Evolutionary conservation across 2,797 vertebrate genomes (phyloP).

Genomic region (Platalea minor): DNA sequence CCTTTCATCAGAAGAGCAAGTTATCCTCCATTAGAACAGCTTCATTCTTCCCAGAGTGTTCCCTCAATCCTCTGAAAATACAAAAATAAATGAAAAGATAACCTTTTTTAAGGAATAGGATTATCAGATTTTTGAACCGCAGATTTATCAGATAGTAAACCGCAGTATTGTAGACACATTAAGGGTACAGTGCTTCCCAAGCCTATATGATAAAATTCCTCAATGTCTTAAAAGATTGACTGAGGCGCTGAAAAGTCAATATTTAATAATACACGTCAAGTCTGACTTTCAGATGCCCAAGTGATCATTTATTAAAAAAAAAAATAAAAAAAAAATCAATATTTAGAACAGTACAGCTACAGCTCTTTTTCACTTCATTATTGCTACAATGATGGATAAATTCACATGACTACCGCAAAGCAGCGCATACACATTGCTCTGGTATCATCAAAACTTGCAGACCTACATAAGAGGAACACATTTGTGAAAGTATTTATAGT

Average conservation of each 20-base stretch:
- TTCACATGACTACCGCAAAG: not conserved
- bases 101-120: not conserved
- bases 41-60: not conserved
- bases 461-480: not conserved
- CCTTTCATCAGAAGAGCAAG: not conserved
- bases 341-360: too few species aligned
- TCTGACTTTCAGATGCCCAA: too few species aligned
- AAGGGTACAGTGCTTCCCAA: not conserved
- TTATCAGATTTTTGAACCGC: not conserved
- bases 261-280: not conserved
- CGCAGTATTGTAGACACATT: accelerated
- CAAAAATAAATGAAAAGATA: not conserved
- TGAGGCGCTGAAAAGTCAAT: not conserved
- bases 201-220: not conserved
- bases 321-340: too few species aligned
- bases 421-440: not conserved
- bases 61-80: not conserved
- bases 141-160: not conserved
- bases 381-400: not conserved
- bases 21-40: not conserved
- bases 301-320: too few species aligned
- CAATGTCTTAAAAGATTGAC: not conserved
- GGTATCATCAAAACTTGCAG: not conserved
- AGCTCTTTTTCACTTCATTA: not conserved
- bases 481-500: not conserved